These are phyloP conservation scores for Ylistrum balloti DNA, from an alignment of 1,140 invertebrate species.

Conservation along the genomic window DNA sequence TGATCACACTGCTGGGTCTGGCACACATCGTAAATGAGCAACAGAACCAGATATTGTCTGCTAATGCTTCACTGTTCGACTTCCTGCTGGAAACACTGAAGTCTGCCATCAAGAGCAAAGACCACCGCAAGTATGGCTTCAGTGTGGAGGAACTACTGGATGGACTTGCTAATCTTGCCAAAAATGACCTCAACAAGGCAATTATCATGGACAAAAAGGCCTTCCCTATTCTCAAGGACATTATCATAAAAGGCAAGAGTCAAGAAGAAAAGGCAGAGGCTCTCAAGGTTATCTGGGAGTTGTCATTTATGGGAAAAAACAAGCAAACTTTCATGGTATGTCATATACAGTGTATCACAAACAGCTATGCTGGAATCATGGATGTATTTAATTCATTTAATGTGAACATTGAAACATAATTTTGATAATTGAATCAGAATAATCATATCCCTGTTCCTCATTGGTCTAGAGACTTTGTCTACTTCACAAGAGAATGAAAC, in stretches of 20 bases:
- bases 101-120: constrained; percentile 52
- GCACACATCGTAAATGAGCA: constrained; percentile 69
- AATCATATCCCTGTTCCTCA: too few species aligned
- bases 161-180: constrained; percentile 64
- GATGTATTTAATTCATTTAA: too few species aligned
- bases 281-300: constrained; percentile 56
- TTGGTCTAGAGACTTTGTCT: too few species aligned
- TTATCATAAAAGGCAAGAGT: constrained; percentile 52
- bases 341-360: too few species aligned
- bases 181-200: constrained; percentile 67
- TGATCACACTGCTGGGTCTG: constrained; percentile 61
- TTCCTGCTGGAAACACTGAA: constrained; percentile 60
- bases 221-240: constrained; percentile 51
- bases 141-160: constrained; percentile 64
- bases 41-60: constrained; percentile 61
- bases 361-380: too few species aligned
- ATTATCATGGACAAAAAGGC: constrained; percentile 63
- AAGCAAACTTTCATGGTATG: constrained; percentile 51
- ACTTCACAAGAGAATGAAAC: too few species aligned
- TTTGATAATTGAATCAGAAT: too few species aligned
- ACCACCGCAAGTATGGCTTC: constrained; percentile 60
- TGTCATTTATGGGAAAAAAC: constrained; percentile 59
- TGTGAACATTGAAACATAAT: too few species aligned
- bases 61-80: constrained; percentile 59
- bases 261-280: constrained; percentile 57